Evolutionary conservation across 1,140 invertebrate species (phyloP).

Genomic region (Drosophila repleta): DNA sequence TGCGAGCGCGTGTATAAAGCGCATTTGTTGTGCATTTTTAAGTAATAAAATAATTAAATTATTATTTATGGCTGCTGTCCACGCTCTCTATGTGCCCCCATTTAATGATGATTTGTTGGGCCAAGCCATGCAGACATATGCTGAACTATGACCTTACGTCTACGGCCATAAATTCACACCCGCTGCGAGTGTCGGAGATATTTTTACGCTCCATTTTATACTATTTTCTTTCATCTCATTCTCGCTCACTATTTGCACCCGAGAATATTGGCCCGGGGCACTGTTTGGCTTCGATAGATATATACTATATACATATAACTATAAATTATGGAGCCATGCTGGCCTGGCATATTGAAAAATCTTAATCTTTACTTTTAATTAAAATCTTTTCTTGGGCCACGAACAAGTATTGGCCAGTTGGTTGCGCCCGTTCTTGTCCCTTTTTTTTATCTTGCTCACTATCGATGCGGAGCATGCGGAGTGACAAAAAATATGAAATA

Average conservation of each 20-base stretch:
- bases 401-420: no score
- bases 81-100: slow-evolving; percentile 27
- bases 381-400: no score
- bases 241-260: not conserved
- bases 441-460: no score
- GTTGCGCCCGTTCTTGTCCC: no score
- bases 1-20: slow-evolving; percentile 62
- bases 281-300: no score
- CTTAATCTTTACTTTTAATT: no score
- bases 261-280: no score
- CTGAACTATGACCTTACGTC: slow-evolving; percentile 43
- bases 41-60: slow-evolving; percentile 80
- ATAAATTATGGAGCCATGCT: not conserved
- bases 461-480: no score
- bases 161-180: slow-evolving; percentile 25
- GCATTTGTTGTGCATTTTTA: slow-evolving; percentile 72
- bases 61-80: slow-evolving; percentile 60
- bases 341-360: no score
- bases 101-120: slow-evolving; percentile 67
- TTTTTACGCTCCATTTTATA: slow-evolving; percentile 3
- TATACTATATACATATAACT: not conserved
- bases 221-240: slow-evolving; percentile 2
- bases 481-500: no score
- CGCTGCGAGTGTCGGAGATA: slow-evolving; percentile 17
- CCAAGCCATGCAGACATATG: slow-evolving; percentile 46